phyloP scores from a whole-genome alignment of 2,888 invertebrate genomes.

The Conops quadrifasciatus region DNA sequence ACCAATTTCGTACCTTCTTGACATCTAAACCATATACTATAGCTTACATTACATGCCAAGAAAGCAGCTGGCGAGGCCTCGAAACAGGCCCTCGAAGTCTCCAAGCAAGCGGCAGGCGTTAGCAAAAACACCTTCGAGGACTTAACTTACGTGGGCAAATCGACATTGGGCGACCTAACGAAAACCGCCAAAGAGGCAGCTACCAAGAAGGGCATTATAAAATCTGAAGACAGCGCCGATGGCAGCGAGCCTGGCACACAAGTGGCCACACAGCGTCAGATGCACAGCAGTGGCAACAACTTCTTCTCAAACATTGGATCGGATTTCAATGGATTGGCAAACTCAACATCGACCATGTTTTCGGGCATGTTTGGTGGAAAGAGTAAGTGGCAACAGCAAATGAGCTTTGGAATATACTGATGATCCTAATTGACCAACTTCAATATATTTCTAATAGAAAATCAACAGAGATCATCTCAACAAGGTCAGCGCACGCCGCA shows the following conservation, averaged over 20 bases:
- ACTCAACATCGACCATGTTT: constrained; percentile 93
- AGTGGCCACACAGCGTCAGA: constrained; percentile 60
- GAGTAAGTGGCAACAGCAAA: not conserved
- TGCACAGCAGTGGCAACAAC: constrained; percentile 74
- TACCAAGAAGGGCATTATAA: constrained; percentile 79
- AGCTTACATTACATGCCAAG: constrained; percentile 88
- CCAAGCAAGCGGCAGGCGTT: constrained; percentile 86
- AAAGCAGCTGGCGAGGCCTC: constrained; percentile 89
- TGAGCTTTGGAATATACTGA: not conserved
- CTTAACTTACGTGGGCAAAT: constrained; percentile 88
- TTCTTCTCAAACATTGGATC: constrained; percentile 92
- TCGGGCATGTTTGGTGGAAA: constrained; percentile 87
- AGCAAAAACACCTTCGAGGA: constrained; percentile 90
- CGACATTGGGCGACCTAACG: constrained; percentile 87
- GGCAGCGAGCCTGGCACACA: constrained; percentile 33
- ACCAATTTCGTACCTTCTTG: too few species aligned
- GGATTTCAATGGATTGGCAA: constrained; percentile 91
- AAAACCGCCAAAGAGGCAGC: constrained; percentile 91
- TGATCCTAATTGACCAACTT: not conserved
- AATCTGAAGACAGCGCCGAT: constrained; percentile 67
- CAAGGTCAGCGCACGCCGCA: constrained; percentile 40
- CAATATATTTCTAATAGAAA: constrained; percentile 45
- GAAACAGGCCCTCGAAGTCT: constrained; percentile 84
- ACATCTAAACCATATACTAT: constrained; percentile 21
- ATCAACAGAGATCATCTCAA: constrained; percentile 54